Evolutionary conservation across 2,113 vertebrate genomes (phyloP), one percentile per base, ranked within the genome.

Genomic region (Piprites chloris): DNA sequence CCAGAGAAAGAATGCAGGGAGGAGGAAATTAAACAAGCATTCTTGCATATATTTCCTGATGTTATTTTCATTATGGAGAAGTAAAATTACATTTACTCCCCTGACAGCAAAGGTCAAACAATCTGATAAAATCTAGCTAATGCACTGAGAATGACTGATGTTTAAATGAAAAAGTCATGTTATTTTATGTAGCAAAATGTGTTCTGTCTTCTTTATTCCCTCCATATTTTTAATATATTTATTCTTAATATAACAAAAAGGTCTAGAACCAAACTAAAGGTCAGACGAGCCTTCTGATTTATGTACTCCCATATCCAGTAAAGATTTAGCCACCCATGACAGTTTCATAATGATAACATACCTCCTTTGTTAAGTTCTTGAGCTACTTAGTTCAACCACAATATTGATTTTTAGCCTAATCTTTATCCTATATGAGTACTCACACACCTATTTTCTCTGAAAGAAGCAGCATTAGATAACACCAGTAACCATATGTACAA

Each of bases 1-100:
- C 71, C 91, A 89, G 55, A 88, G 61, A 87, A 95, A 97, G 86
- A 96, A 96, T 73, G 78, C 49, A 96, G 80, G 53, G 82, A 97
- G 82, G 44, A 98, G 85, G 93, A 97, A 98, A 98, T 97, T 97
- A 97, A 94, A 95, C 76, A 94, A 94, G 73, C 90, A 95, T 95
- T 96, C 78, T 88, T 97, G 85, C 85, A 78, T 93, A 47, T 69
- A 93, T 95, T 97, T 96, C 92, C 96, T 96, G 79, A 96, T 93
- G 93, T 96, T 98, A 95, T 97, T 97, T 97, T 97, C 91, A 97
- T 95, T 91, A 96, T 12, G 35, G 52, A 95, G 37, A 95, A 95
- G 71, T 91, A 90, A 97, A 89, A 97, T 96, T 97, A 66, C 95
- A 95, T 92, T 94, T 97, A 92, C 80, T 96, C 95, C 90, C 91